Conservation (phyloP, 2,888 invertebrate species). For the Ashinkailepas kermadecensis region DNA sequence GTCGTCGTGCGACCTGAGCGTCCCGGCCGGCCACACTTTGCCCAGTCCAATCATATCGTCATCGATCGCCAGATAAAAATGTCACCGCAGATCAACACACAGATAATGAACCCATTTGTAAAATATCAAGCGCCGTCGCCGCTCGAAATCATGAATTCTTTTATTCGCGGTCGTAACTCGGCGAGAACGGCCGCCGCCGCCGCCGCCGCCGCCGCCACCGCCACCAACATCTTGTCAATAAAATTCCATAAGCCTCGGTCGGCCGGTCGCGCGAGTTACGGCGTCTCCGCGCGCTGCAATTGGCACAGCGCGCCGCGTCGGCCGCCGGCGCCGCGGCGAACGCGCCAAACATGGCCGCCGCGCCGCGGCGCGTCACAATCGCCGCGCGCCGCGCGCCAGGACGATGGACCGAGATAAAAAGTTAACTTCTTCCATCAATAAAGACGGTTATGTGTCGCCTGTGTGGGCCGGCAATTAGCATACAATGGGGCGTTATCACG, state of each 20-base stretch:
- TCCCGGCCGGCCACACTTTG: background rate
- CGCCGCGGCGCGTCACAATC: background rate
- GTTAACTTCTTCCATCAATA: conserved; percentile 23
- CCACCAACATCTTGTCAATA: conserved; percentile 5
- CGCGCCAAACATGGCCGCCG: conserved; percentile 10
- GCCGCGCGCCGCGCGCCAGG: background rate
- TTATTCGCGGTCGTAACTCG: background rate
- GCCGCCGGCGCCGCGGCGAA: background rate
- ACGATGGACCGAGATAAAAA: conserved; percentile 10
- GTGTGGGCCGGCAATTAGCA: conserved; percentile 15
- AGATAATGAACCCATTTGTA: conserved; percentile 16
- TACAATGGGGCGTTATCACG: conserved; percentile 12
- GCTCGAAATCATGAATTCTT: background rate
- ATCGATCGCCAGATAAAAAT: conserved; percentile 17
- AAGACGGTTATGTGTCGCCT: conserved; percentile 12
- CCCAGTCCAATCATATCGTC: background rate
- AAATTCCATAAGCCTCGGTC: background rate
- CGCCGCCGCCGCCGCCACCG: background rate
- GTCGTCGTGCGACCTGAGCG: background rate
- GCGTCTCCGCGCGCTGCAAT: background rate
- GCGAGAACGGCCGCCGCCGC: background rate
- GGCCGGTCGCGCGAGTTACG: background rate
- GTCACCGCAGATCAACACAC: conserved; percentile 8
- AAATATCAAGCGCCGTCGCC: background rate
- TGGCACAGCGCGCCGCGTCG: background rate